Evolutionary conservation across 2,113 vertebrate species (phyloP).

Genomic region (Elephas maximus): DNA sequence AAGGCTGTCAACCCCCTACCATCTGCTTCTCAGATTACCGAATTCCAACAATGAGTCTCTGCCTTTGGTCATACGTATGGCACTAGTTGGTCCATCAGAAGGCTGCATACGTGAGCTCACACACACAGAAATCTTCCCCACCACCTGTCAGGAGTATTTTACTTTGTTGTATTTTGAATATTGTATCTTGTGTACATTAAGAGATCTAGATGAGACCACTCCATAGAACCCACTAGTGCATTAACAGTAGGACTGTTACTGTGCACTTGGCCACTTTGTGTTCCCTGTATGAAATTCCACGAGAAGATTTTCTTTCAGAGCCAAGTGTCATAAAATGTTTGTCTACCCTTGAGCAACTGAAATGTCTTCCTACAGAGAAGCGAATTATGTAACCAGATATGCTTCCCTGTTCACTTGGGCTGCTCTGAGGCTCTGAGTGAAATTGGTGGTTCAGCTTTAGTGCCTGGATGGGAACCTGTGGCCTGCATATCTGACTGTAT

Average conservation of each 20-base stretch:
- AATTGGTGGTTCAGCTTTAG: neutral
- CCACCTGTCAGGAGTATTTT: neutral
- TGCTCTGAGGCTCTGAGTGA: neutral
- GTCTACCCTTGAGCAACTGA: neutral
- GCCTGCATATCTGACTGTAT: neutral
- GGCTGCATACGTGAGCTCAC: neutral
- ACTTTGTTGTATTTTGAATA: conserved; percentile 17
- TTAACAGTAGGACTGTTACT: neutral
- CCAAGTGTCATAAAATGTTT: conserved; percentile 23
- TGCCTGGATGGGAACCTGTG: neutral
- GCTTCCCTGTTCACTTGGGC: conserved; percentile 12
- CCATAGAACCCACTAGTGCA: neutral
- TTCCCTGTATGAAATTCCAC: neutral
- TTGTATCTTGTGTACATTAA: neutral
- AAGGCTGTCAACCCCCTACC: neutral
- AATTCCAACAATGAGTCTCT: neutral
- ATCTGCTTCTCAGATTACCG: neutral
- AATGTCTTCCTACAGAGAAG: neutral
- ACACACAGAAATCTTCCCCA: neutral
- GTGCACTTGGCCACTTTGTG: neutral
- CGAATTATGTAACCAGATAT: neutral
- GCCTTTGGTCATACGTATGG: neutral
- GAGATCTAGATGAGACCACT: neutral
- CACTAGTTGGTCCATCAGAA: neutral
- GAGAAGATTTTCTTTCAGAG: neutral